Percentiles rank a stretch among this genome's conserved stretches.
These are phyloP conservation scores for Drosophila nasuta DNA, from an alignment of 1,140 invertebrate genomes.

Conservation along the genomic window DNA sequence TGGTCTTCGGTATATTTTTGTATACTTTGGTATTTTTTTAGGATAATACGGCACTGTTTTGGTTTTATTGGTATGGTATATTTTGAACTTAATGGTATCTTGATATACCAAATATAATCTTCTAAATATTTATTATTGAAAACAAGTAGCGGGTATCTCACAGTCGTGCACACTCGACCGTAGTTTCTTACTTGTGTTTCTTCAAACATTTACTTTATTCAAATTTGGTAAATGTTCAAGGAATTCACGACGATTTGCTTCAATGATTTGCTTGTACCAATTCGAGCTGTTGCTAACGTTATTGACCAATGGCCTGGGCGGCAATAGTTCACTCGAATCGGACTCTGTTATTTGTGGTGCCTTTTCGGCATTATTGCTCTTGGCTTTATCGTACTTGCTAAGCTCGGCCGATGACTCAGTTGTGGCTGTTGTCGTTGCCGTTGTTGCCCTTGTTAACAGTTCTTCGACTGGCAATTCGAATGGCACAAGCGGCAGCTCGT, in stretches of 20 bases:
- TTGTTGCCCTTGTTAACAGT: slow-evolving; percentile 17
- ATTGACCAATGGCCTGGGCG: slow-evolving; percentile 58
- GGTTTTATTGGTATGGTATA: too few species aligned
- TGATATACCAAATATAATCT: too few species aligned
- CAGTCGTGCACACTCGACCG: too few species aligned
- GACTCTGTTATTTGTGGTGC: slow-evolving; percentile 32
- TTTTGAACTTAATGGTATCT: too few species aligned
- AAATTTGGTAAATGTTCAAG: slow-evolving; percentile 69
- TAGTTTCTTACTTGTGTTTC: too few species aligned
- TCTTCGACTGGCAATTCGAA: slow-evolving; percentile 61
- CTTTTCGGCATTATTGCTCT: slow-evolving; percentile 75
- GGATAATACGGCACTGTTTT: too few species aligned
- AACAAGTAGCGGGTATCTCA: too few species aligned
- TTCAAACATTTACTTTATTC: slow-evolving; percentile 48
- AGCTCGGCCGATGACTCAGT: not conserved
- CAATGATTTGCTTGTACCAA: slow-evolving; percentile 74
- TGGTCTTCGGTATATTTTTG: too few species aligned
- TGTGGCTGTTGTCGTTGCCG: not conserved
- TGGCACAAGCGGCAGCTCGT: slow-evolving; percentile 68
- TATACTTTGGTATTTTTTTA: too few species aligned
- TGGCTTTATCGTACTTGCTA: slow-evolving; percentile 59
- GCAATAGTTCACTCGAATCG: not conserved
- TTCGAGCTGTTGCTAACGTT: slow-evolving; percentile 15
- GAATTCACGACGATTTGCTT: slow-evolving; percentile 77
- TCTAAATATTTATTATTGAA: too few species aligned